These are phyloP conservation scores for Pygocentrus nattereri DNA, from an alignment of 2,797 vertebrate species.

Conservation along the genomic window DNA sequence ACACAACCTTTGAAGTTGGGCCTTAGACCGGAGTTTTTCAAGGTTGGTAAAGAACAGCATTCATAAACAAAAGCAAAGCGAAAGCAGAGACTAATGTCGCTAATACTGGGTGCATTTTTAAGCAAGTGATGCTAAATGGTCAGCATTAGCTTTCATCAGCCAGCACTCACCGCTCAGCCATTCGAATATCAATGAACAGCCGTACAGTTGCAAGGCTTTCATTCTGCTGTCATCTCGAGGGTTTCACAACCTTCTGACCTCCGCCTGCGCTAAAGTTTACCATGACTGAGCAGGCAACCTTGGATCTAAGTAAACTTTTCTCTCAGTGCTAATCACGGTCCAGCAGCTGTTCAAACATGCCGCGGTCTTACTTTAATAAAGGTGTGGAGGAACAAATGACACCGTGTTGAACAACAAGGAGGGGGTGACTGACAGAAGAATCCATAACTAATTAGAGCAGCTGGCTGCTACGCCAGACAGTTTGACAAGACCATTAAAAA, in stretches of 20 bases:
- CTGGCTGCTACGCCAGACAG: slow-evolving; percentile 75
- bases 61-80: no score
- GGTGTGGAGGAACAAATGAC: slow-evolving; percentile 70
- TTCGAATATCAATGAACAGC: neutral
- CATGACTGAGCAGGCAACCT: slow-evolving; percentile 11
- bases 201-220: neutral
- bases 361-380: slow-evolving; percentile 50
- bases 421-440: slow-evolving; percentile 67
- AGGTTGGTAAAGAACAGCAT: no score
- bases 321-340: slow-evolving; percentile 28
- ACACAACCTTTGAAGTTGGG: no score
- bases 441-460: slow-evolving; percentile 84
- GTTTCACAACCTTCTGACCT: neutral
- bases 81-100: no score
- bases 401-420: slow-evolving; percentile 71
- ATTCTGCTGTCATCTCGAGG: neutral
- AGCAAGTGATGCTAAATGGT: neutral
- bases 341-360: slow-evolving; percentile 73
- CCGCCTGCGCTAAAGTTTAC: neutral
- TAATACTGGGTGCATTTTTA: no score
- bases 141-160: neutral
- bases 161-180: neutral
- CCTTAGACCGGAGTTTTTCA: no score
- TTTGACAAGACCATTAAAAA: slow-evolving; percentile 77
- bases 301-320: slow-evolving; percentile 13